Evolutionary conservation across 2,888 invertebrate species (phyloP), one percentile per base, ranked within the genome.

Genomic region (Periphyllus acericola): DNA sequence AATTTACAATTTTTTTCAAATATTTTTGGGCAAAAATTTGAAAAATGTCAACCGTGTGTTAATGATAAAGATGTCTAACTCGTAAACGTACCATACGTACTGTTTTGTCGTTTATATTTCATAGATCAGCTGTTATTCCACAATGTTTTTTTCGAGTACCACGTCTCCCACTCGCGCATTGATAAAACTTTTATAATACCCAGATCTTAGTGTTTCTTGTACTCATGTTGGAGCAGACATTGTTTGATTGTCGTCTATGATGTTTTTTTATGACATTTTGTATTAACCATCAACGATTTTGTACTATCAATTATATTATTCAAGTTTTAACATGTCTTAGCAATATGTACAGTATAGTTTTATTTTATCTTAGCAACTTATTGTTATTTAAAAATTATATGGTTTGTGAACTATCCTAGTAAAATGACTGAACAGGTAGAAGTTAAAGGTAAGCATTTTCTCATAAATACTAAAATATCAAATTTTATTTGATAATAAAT

Each of bases 371-470:
- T 46, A 19, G 32, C 68, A 78, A n/a, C 32, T 34, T 17, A 2
- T 78, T 19, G 46, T 85, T n/a, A 68, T 52, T 55, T 68, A 76
- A 66, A 17, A 40, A 60, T 66, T 76, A 34, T 66, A 25, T 76
- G 66, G 3, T 78, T 40, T 25, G 19, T 68, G 3, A 76, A 66
- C 25, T n/a, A n/a, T 32, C n/a, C 46, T 25, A 75, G 6, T 19
- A 83, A 76, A 9, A 87, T 87, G 87, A 87, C 87, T 46, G 87
- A 87, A 87, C 87, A 81, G 74, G 75, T 87, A 81, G 74, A 87
- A 81, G 74, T 87, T 74, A 87, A 81, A 74, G 87, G 87, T 87
- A 74, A 87, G 74, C 66, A 3, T 29, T n/a, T 9, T 25, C 60
- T 25, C 21, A 25, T 46, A 25, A 60, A 60, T 55, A 25, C 36